Evolutionary conservation across 2,113 vertebrate genomes (phyloP).

Genomic region (Quiscalus mexicanus): DNA sequence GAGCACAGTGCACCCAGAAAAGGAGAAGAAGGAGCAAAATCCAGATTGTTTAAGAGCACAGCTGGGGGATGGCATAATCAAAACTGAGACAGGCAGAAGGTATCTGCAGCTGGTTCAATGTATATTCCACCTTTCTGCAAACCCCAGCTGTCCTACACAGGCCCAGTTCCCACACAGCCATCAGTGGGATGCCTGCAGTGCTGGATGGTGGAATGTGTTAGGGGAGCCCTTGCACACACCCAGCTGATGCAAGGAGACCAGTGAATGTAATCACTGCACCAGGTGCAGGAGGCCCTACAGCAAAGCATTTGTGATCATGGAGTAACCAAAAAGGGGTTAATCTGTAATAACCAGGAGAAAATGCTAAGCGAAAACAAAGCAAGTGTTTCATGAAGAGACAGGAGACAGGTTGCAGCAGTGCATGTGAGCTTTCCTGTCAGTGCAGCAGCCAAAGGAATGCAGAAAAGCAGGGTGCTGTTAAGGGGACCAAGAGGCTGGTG

Average conservation of each 20-base stretch:
- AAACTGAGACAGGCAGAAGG: not conserved
- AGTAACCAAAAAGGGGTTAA: constrained; percentile 9
- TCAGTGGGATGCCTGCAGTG: not conserved
- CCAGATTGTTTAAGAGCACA: not conserved
- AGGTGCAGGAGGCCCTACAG: not conserved
- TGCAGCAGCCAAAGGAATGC: not conserved
- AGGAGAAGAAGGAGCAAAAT: not conserved
- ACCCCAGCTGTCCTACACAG: not conserved
- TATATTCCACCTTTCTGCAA: not conserved
- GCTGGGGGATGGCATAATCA: not conserved
- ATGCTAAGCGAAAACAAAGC: not conserved
- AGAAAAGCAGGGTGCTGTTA: not conserved
- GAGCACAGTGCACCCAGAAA: not conserved
- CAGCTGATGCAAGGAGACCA: not conserved
- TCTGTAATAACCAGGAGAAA: not conserved
- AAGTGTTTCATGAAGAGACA: not conserved
- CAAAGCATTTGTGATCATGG: not conserved
- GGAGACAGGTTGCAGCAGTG: not conserved
- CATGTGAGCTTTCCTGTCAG: not conserved
- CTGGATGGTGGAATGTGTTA: rapidly evolving
- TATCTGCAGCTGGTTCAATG: not conserved
- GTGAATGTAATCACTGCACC: not conserved
- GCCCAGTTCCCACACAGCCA: not conserved
- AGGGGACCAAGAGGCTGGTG: rapidly evolving
- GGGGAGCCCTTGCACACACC: not conserved